Base-by-base conservation (phyloP, 2,113 vertebrate species). In the Cinclus mexicanus region DNA sequence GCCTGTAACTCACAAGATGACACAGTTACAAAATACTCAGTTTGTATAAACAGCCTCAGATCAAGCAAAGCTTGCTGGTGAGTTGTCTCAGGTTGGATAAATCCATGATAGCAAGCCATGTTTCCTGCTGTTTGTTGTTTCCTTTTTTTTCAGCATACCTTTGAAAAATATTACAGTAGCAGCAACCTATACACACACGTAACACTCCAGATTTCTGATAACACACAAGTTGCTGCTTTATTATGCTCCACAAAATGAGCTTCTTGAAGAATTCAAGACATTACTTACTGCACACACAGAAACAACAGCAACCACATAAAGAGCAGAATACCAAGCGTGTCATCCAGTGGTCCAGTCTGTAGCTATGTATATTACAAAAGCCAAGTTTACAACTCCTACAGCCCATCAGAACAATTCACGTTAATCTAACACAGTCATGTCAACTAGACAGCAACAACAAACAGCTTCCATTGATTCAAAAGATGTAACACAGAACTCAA, bases 71-170 rank as follows among this genome's bases (percentile, higher is more conserved):
- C 80, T 78, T 84, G 81, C 84, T 84, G 56, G 55, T 96, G 53
- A 91, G 60, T 79, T 88, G 83, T 96, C 90, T 96, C 74, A 77
- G 46, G 76, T 31, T 93, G 89, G 83, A 79, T 77, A 92, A 92
- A 93, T 53, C 63, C 93, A 77, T 52, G 42, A 77, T 53, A 81
- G 76, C 17, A 78, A 93, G 37, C 85, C 80, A 64, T 57, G 72
- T 69, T 93, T 80, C 85, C 92, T 69, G 90, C 68, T 94, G 76
- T 53, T 86, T 80, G 39, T 35, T 92, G 87, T 22, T 57, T n/a
- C 22, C 1, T 7, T 28, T 56, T 71, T 85, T 83, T 75, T 33
- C 49, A 70, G 55, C 50, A 82, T 3, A 80, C 46, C 67, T 94
- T 93, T 93, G 90, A 91, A 94, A 92, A 80, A 56, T 12, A 93